These are phyloP conservation scores for Phylloscopus whistleri DNA, from an alignment of 2,113 vertebrate genomes.

Conservation along the genomic window DNA sequence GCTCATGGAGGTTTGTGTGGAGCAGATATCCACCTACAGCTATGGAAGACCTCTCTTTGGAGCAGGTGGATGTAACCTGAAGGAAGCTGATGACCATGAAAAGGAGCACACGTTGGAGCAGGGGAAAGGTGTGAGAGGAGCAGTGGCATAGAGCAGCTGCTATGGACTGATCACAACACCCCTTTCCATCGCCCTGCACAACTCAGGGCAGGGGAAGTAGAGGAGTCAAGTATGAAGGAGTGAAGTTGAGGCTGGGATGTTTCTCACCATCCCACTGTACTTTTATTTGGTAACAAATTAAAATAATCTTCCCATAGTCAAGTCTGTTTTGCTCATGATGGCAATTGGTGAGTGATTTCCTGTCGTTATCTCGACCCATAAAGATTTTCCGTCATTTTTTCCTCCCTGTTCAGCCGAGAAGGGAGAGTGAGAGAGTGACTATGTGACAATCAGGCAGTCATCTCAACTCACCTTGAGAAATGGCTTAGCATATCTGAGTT, in stretches of 20 bases:
- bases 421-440: neutral
- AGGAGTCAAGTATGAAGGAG: neutral
- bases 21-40: neutral
- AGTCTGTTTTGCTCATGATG: neutral
- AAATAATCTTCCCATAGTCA: neutral
- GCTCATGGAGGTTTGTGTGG: no score
- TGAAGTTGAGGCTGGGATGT: neutral
- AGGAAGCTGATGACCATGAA: neutral
- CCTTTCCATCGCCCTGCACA: neutral
- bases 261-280: neutral
- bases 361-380: neutral
- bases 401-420: neutral
- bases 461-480: neutral
- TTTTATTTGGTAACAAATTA: neutral
- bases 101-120: fast-evolving
- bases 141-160: neutral
- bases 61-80: neutral
- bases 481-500: neutral
- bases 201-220: neutral
- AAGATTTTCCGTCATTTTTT: neutral
- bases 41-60: fast-evolving
- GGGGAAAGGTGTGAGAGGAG: neutral
- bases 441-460: neutral
- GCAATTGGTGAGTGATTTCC: neutral
- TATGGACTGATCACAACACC: neutral